Evolutionary conservation across 2,113 vertebrate species (phyloP), one percentile per base, ranked within the genome.

Genomic region (Cyprinodon brontotheroides): DNA sequence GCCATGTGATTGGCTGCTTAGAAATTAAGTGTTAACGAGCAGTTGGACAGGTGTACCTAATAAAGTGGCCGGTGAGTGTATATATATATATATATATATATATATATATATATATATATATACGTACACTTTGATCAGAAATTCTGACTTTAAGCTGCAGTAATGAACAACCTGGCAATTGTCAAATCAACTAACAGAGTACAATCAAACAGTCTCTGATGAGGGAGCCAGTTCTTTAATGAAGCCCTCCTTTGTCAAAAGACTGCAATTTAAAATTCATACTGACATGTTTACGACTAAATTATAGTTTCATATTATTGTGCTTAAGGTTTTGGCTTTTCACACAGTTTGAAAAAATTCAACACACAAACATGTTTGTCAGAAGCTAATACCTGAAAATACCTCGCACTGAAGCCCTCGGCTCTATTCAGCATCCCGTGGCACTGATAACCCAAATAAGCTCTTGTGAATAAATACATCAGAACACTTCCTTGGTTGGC

Each of bases 391-490:
- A 43, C 37, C 62, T 43, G 10, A 70, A 20, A 41, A 47, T 57
- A 15, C 75, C 68, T 41, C 45, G 57, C 41, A 65, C 36, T 11
- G 4, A 71, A n/a, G 4, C 68, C 36, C 17, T 47, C 29, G 43
- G 14, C 67, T 83, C 57, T 61, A 37, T 61, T 74, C 63, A 79
- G 43, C 17, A 45, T 64, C 39, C 60, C 7, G 45, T 63, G 57
- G 61, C 40, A 75, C 74, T 65, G 66, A 82, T 83, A 81, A 82
- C 72, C 77, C 72, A 79, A 39, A 70, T 82, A 80, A 85, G 76
- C 78, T 78, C 68, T 74, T 75, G 86, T 87, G 79, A 81, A 83
- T 90, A 86, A 80, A 70, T 74, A 84, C 79, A 86, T 83, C 75
- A 75, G 77, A 86, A 71, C 78, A 74, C 77, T 85, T 90, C 79